A percentile compares a stretch with the other conserved stretches of the same genome.
Conservation (phyloP, 2,797 vertebrate species). For the Enteromius fasciolatus region DNA sequence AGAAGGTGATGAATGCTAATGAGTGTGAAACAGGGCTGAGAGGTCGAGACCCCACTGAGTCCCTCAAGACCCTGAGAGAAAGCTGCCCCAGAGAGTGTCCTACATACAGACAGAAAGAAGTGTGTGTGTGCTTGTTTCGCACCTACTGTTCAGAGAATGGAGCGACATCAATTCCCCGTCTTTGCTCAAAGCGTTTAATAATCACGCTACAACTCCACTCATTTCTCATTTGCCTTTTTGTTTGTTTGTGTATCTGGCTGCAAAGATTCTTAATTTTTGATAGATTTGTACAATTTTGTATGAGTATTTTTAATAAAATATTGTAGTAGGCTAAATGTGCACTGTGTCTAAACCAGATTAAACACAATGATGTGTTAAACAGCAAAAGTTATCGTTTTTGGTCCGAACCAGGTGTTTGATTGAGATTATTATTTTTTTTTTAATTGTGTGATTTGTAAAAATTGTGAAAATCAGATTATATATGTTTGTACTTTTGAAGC, state of each 20-base stretch:
- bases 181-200: neutral
- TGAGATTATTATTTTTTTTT: too few species aligned
- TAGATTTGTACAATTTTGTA: neutral
- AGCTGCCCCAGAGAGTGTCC: conserved; percentile 15
- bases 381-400: neutral
- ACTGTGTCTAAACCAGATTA: neutral
- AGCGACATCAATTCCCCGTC: neutral
- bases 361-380: neutral
- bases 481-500: neutral
- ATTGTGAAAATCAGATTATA: too few species aligned
- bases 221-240: neutral
- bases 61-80: conserved; percentile 29
- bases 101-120: neutral
- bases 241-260: neutral
- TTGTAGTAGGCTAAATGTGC: too few species aligned
- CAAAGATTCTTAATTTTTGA: neutral
- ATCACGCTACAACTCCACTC: neutral
- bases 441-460: too few species aligned
- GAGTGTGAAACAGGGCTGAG: conserved; percentile 44
- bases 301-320: too few species aligned
- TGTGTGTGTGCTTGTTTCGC: conserved; percentile 26
- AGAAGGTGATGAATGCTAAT: conserved; percentile 48
- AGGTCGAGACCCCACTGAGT: conserved; percentile 30
- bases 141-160: conserved; percentile 34
- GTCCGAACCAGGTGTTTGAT: too few species aligned